Evolutionary conservation across 2,113 vertebrate genomes (phyloP), one percentile per base, ranked within the genome.

Genomic region (Hipposideros armiger): DNA sequence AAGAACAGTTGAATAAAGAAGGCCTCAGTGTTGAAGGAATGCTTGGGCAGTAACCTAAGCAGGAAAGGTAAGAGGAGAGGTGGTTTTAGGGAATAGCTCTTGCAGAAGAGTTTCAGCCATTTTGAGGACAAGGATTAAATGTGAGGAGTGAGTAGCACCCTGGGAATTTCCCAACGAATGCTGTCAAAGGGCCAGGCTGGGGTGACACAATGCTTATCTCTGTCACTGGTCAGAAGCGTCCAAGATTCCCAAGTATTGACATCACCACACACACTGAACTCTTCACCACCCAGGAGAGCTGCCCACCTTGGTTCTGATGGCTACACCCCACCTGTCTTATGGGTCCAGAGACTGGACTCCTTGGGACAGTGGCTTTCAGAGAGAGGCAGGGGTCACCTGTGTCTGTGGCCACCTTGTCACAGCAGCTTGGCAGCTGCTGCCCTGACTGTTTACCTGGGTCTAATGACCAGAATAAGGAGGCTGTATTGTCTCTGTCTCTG

Each of bases 61-160:
- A 50, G 28, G 54, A 42, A 54, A 84, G 11, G 20, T 16, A 7
- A 26, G 19, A 14, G 24, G 42, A 54, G 52, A 36, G 13, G 50
- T 0, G 2, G n/a, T 19, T 28, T 28, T 4, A 42, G 64, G 45
- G 36, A 80, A 20, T 0, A 56, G 80, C 1, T 67, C 77, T 26
- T 26, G 15, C 67, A 60, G 66, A 64, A 80, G 30, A 17, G 30
- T 15, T 52, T 45, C 1, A 36, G 45, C 30, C 40, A 28, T 52
- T n/a, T 9, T 19, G 74, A 77, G n/a, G 36, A 76, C 20, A 7
- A 36, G 28, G 24, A 67, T 17, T 30, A 5, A 52, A 92, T 58
- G 36, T 7, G 20, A 76, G 28, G 66, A 36, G 30, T 7, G 42
- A 4, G 45, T 2, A 28, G 5, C 36, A 36, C 50, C 28, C 42